Evolutionary conservation across 2,888 invertebrate species (phyloP), one percentile per base, ranked within the genome.

Genomic region (Meloe dianella): DNA sequence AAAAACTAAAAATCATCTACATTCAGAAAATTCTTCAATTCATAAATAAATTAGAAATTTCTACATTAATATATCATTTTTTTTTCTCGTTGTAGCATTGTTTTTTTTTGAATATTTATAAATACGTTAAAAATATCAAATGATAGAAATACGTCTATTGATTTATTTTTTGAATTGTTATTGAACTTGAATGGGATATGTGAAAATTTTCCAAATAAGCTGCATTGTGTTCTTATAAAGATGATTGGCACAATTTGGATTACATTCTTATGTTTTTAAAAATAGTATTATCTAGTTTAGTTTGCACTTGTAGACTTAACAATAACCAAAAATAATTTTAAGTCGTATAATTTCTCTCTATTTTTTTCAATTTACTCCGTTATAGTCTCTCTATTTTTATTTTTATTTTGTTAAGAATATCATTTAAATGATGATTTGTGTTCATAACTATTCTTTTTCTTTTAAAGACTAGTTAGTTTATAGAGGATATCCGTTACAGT

Each of bases 1-100:
- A 66, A 83, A 84, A 74, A 72, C 77, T 30, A 83, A 83, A 74
- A 71, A 75, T 56, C 81, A 80, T 69, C 61, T 78, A 60, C 79
- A 80, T 75, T 79, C 81, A 60, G 81, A 81, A 66, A 78, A 76
- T 63, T 80, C 82, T 61, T 78, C 81, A 38, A 79, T 78, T 74
- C 79, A 81, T 75, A 79, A 81, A 73, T 75, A 76, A 75, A 66
- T 60, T 60, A 24, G 1, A 24, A 14, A 24, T 54, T 54, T 24
- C 54, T 47, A 47, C 20, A 3, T 41, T 41, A 41, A 17, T 41
- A 41, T 35, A 38, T 14, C 14, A 38, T 38, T 38, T 10, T n/a
- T 38, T 38, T 8, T 38, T 32, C 32, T 32, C 9, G 14, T 38
- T 6, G 38, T 3, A 17, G 7, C 5, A 17, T 41, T 41, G 5